phyloP scores from a whole-genome alignment of 1,140 invertebrate species.

The Bombus terrestris region DNA sequence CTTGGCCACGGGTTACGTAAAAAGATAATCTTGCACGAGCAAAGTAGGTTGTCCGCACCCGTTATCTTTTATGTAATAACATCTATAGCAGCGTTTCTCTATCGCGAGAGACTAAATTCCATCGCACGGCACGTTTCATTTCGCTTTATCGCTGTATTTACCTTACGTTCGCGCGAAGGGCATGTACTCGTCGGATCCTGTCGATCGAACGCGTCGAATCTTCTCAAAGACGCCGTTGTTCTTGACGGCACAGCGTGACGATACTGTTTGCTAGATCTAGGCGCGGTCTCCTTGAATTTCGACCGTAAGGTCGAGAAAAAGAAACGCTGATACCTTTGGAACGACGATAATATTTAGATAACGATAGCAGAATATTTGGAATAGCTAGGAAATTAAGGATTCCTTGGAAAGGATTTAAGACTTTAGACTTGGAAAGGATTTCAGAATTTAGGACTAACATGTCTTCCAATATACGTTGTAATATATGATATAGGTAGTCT shows the following conservation, averaged over 20 bases:
- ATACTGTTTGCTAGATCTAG: neutral
- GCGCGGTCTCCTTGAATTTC: neutral
- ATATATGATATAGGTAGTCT: neutral
- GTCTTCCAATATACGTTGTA: too few relatives aligned
- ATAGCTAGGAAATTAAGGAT: neutral
- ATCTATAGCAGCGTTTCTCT: slow-evolving; percentile 20
- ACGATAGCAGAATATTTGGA: neutral
- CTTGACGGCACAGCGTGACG: neutral
- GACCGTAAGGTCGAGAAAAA: neutral
- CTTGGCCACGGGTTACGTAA: slow-evolving; percentile 53
- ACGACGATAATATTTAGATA: neutral
- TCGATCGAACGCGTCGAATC: neutral
- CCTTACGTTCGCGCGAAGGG: neutral
- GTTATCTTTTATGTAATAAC: slow-evolving; percentile 60
- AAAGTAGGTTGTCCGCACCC: slow-evolving; percentile 34
- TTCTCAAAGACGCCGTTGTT: neutral
- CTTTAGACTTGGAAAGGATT: neutral
- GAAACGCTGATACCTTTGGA: neutral
- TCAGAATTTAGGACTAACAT: too few relatives aligned
- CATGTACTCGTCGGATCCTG: neutral
- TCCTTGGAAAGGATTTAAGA: too few relatives aligned
- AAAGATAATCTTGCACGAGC: slow-evolving; percentile 50
- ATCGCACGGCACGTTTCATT: neutral
- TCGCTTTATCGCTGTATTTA: slow-evolving; percentile 1
- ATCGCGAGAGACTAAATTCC: slow-evolving; percentile 11